Conservation (phyloP, 2,113 vertebrate genomes). For the Columba livia region DNA sequence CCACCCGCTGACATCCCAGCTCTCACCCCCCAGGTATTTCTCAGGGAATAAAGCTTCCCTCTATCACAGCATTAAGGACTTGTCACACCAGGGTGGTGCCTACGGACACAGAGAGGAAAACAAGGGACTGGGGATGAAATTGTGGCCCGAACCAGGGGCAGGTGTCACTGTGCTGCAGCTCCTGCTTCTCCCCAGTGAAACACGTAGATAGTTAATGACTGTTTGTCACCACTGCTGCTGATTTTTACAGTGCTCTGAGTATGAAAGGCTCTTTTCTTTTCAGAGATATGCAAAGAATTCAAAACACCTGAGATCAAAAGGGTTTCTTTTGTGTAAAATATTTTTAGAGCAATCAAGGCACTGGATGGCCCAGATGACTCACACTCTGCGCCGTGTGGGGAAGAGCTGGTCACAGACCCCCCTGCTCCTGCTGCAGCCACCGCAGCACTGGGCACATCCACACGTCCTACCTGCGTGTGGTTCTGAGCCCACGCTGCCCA, state of each 20-base stretch:
- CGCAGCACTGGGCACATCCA: background rate
- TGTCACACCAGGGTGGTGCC: too few species aligned
- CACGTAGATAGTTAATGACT: background rate
- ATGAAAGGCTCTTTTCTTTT: background rate
- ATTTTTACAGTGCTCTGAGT: background rate
- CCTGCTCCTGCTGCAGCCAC: accelerated
- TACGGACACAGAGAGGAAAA: accelerated
- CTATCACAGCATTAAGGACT: accelerated
- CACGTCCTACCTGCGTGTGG: too few species aligned
- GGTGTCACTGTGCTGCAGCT: accelerated
- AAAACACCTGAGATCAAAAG: background rate
- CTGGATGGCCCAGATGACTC: background rate
- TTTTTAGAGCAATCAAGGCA: background rate
- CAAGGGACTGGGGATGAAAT: accelerated
- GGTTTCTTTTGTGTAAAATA: background rate
- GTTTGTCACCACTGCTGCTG: background rate
- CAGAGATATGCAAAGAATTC: background rate
- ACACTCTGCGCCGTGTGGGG: accelerated
- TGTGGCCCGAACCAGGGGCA: background rate
- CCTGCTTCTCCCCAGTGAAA: background rate
- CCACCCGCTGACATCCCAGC: background rate
- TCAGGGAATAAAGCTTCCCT: background rate
- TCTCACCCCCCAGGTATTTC: accelerated
- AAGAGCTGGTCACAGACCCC: background rate
- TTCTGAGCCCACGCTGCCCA: accelerated